These are phyloP conservation scores for Oxyteleia sp. DNA, from an alignment of 2,888 invertebrate genomes.

Conservation along the genomic window DNA sequence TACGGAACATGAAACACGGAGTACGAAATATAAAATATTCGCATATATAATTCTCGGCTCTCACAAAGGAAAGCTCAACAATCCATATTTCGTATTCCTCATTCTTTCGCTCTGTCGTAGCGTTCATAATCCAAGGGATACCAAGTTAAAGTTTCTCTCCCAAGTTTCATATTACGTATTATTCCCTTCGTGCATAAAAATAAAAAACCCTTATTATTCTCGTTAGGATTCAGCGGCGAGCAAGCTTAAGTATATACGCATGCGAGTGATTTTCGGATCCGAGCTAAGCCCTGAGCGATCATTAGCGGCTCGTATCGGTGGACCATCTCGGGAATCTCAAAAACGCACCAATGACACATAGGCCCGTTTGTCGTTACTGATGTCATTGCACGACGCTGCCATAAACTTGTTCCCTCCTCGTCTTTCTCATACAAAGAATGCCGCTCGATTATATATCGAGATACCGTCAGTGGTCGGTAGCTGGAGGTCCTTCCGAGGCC, in stretches of 20 bases:
- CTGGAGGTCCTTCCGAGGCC: conserved; percentile 61
- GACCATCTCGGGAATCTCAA: conserved; percentile 83
- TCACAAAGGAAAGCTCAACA: too few species aligned
- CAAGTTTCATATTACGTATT: conserved; percentile 18
- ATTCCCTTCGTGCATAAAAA: conserved; percentile 9
- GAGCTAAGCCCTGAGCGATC: conserved; percentile 57
- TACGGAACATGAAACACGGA: too few species aligned
- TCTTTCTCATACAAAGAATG: conserved; percentile 79
- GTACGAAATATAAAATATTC: too few species aligned
- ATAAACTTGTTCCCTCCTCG: conserved; percentile 79
- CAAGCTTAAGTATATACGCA: conserved; percentile 29
- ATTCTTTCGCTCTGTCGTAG: too few species aligned
- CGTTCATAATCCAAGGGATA: not conserved
- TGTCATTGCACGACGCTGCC: conserved; percentile 84
- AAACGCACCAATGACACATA: conserved; percentile 83
- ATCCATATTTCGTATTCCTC: too few species aligned
- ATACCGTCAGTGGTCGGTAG: conserved; percentile 75
- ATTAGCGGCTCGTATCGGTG: conserved; percentile 79
- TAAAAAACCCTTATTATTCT: conserved; percentile 9
- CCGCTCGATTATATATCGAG: conserved; percentile 82
- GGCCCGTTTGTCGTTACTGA: conserved; percentile 84
- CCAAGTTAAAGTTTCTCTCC: not conserved
- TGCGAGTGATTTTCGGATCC: conserved; percentile 56
- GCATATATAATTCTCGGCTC: too few species aligned
- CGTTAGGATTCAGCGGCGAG: conserved; percentile 18